Evolutionary conservation across 2,797 vertebrate species (phyloP).

Genomic region (Gobionotothen gibberifrons): DNA sequence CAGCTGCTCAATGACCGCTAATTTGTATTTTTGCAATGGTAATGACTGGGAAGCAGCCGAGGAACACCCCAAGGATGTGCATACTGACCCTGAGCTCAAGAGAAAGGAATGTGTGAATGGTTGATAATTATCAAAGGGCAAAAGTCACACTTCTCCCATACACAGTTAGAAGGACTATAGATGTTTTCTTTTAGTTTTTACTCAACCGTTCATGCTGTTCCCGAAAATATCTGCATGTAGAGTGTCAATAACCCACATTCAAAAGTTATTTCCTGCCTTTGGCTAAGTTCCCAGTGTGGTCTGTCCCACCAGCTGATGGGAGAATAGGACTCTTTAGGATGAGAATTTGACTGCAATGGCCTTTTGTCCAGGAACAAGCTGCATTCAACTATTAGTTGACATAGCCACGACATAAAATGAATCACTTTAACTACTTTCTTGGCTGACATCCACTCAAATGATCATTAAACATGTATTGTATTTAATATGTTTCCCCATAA

Average conservation of each 20-base stretch:
- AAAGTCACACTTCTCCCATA: conserved; percentile 32
- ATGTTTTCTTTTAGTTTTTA: conserved; percentile 15
- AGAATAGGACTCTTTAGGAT: conserved; percentile 47
- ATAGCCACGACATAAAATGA: not conserved
- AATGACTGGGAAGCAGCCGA: conserved; percentile 55
- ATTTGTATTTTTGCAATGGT: conserved; percentile 60
- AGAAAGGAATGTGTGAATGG: conserved; percentile 72
- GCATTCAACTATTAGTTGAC: conserved; percentile 22
- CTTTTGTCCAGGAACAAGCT: conserved; percentile 51
- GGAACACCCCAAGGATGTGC: conserved; percentile 40
- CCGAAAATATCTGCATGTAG: conserved; percentile 13
- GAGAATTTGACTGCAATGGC: conserved; percentile 50
- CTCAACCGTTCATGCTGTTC: not conserved
- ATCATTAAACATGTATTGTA: not conserved
- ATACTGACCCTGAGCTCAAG: conserved; percentile 40
- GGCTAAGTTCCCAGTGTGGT: conserved; percentile 59
- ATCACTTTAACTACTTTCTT: not conserved
- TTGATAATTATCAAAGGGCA: conserved; percentile 67
- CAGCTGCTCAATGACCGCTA: conserved; percentile 17
- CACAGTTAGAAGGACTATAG: conserved; percentile 31
- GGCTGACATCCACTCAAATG: not conserved
- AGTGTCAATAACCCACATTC: conserved; percentile 39
- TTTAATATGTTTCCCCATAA: conserved; percentile 1
- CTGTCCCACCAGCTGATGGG: conserved; percentile 56
- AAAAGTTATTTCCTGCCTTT: conserved; percentile 60